Conservation (phyloP, 2,797 vertebrate genomes). For the Esox lucius region DNA sequence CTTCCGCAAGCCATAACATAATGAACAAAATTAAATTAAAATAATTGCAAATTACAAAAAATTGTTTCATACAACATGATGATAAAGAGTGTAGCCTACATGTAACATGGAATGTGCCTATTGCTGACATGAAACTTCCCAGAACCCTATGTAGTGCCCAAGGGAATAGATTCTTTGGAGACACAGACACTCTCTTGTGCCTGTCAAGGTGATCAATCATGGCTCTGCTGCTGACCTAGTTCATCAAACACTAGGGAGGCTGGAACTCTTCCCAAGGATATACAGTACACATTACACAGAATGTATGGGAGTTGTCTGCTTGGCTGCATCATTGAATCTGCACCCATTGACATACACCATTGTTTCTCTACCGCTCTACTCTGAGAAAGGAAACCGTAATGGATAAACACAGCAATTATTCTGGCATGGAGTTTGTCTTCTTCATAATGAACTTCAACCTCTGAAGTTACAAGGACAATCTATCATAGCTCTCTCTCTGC, state of each 20-base stretch:
- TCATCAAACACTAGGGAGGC: constrained; percentile 21
- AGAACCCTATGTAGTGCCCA: background rate
- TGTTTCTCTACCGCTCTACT: constrained; percentile 61
- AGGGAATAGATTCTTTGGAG: background rate
- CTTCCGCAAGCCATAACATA: background rate
- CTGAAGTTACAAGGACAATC: constrained; percentile 57
- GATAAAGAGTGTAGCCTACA: constrained; percentile 48
- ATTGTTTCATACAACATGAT: constrained; percentile 48
- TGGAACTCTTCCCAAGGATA: constrained; percentile 16
- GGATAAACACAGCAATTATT: constrained; percentile 64
- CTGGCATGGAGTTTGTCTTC: constrained; percentile 64
- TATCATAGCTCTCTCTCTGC: constrained; percentile 55
- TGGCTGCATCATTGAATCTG: constrained; percentile 28
- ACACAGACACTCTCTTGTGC: constrained; percentile 5
- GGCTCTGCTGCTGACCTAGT: constrained; percentile 45
- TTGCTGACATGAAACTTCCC: constrained; percentile 25
- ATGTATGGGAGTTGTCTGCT: constrained; percentile 17
- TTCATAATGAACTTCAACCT: constrained; percentile 68
- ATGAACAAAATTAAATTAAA: background rate
- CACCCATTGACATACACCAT: constrained; percentile 44
- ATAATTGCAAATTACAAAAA: constrained; percentile 48
- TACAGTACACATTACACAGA: constrained; percentile 22
- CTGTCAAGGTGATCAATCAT: constrained; percentile 63
- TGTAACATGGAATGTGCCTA: constrained; percentile 33
- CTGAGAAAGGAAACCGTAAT: constrained; percentile 52